phyloP scores from a whole-genome alignment of 2,113 vertebrate genomes.

The Lucifuga dentata region DNA sequence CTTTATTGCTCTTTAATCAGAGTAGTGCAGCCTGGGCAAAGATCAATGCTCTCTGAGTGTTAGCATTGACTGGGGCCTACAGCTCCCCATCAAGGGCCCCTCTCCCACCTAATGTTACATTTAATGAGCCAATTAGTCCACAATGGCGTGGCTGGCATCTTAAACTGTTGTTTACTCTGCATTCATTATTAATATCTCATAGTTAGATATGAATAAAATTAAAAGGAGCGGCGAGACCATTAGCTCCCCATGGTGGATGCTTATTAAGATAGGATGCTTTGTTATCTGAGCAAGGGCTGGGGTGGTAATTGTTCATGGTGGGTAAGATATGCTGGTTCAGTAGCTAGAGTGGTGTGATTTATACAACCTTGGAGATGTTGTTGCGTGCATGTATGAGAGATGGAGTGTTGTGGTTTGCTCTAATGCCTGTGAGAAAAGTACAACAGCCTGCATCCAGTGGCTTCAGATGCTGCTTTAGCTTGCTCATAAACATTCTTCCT shows the following conservation, averaged over 20 bases:
- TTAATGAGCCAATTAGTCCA: constrained; percentile 89
- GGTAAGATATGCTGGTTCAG: constrained; percentile 82
- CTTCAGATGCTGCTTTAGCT: constrained; percentile 62
- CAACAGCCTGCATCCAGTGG: constrained; percentile 61
- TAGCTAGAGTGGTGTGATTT: constrained; percentile 78
- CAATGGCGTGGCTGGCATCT: constrained; percentile 84
- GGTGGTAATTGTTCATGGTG: constrained; percentile 82
- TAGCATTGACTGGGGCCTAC: constrained; percentile 81
- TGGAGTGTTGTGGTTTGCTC: constrained; percentile 69
- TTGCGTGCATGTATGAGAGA: constrained; percentile 69
- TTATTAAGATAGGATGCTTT: constrained; percentile 86
- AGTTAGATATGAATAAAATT: constrained; percentile 88
- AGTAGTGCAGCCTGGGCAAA: constrained; percentile 77
- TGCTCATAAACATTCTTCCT: constrained; percentile 56
- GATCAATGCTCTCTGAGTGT: constrained; percentile 84
- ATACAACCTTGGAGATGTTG: constrained; percentile 80
- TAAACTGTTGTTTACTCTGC: constrained; percentile 87
- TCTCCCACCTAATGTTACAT: constrained; percentile 85
- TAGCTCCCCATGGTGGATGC: constrained; percentile 85
- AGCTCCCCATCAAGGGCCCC: constrained; percentile 81
- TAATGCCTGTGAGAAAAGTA: constrained; percentile 71
- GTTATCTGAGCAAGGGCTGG: constrained; percentile 79
- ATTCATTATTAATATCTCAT: constrained; percentile 89
- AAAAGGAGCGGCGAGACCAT: constrained; percentile 85
- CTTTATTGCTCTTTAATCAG: constrained; percentile 85